Base-by-base conservation (phyloP, 2,888 invertebrate genomes). In the Mimas tiliae region DNA sequence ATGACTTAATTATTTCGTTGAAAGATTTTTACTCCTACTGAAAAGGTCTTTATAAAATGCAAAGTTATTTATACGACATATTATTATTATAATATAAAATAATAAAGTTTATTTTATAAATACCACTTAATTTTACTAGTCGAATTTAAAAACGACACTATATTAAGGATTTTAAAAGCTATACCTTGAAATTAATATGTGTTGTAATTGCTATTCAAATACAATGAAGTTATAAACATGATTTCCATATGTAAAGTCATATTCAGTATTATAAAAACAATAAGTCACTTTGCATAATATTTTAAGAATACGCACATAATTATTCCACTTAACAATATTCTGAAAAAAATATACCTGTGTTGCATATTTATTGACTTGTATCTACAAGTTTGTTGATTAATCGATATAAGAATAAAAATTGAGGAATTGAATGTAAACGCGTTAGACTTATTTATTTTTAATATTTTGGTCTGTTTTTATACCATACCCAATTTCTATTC, bases 61-160 rank as follows among this genome's bases (percentile, higher is more conserved):
- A 58, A 42, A 42, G 58, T 58, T 58, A 42, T 42, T 58, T 58
- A 58, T 58, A n/a, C n/a, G n/a, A n/a, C n/a, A n/a, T n/a, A n/a
- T n/a, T n/a, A n/a, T n/a, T n/a, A n/a, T n/a, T n/a, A n/a, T n/a
- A n/a, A n/a, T n/a, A 21, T 12, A 12, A 6, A n/a, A 47, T 1
- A 0, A n/a, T 42, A 9, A 11, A 42, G 1, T 27, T 27, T 27
- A 1, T 27, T 27, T 3, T n/a, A n/a, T n/a, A n/a, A n/a, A n/a
- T n/a, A n/a, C n/a, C n/a, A 27, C 27, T 27, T 27, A 27, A 27
- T 27, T 27, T 27, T 27, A 1, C 38, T 38, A 38, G 3, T 38
- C 38, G 1, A 27, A 3, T 38, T 38, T 6, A 9, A 2, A 38
- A 38, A 9, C 3, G 1, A 6, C 0, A 38, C 38, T 38, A 38